Evolutionary conservation across 2,113 vertebrate species (phyloP).

Genomic region (Hypomesus transpacificus): DNA sequence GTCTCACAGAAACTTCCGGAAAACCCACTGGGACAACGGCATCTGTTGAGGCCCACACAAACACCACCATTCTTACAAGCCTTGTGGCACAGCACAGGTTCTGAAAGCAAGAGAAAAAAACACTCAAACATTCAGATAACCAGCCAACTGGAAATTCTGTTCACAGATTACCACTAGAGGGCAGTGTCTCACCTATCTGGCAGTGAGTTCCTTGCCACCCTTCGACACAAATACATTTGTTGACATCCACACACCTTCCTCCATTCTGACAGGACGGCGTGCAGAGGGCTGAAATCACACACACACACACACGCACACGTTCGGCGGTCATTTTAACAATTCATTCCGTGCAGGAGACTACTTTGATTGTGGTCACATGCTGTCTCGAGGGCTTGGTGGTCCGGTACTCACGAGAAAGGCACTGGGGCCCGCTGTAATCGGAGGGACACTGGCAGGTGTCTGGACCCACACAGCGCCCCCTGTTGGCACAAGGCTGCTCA

Average conservation of each 20-base stretch:
- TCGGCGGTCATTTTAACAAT: neutral
- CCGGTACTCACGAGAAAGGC: conserved; percentile 71
- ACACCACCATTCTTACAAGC: conserved; percentile 65
- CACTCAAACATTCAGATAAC: neutral
- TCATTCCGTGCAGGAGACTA: too few relatives aligned
- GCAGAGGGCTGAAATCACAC: conserved; percentile 64
- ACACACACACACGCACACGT: conserved; percentile 6
- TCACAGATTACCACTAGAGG: neutral
- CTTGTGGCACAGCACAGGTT: conserved; percentile 67
- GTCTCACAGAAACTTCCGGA: conserved; percentile 69
- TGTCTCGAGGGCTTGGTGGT: neutral
- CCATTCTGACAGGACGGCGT: conserved; percentile 73
- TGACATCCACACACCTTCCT: conserved; percentile 76
- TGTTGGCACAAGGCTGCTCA: conserved; percentile 71
- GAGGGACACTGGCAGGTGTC: conserved; percentile 75
- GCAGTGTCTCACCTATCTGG: conserved; percentile 67
- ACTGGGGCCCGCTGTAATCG: conserved; percentile 75
- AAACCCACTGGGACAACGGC: conserved; percentile 68
- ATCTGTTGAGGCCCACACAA: conserved; percentile 74
- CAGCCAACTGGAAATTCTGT: neutral
- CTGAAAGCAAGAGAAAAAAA: conserved; percentile 47
- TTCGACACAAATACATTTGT: conserved; percentile 71
- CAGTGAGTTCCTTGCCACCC: conserved; percentile 77
- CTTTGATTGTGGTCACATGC: neutral
- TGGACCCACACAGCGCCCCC: conserved; percentile 73